Evolutionary conservation across 2,888 invertebrate species (phyloP), one percentile per base, ranked within the genome.

Genomic region (Amblyjoppa proteus): DNA sequence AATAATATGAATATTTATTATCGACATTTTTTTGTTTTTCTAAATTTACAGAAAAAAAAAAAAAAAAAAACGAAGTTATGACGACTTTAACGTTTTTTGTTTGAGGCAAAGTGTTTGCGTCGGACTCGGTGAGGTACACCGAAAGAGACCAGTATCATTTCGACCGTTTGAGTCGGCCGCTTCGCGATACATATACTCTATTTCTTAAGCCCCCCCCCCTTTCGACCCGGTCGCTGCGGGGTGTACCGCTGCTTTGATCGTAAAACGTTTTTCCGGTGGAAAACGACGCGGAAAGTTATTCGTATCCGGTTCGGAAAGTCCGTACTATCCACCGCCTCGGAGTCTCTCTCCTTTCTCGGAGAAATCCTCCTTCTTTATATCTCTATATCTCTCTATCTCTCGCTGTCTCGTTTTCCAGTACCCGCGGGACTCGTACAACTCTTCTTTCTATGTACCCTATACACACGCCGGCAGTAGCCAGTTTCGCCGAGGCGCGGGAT

Each of bases 201-300:
- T 56, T 56, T 56, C 56, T 56, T 25, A 25, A 20, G 20, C 28
- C 58, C 11, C 9, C 4, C 58, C 11, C 28, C 58, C 11, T 20
- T 9, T 20, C 20, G 25, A 58, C 13, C 45, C 13, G 58, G 58
- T 25, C 25, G 25, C 25, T 11, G 25, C 25, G 58, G 58, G 58
- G 25, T 13, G 34, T 76, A 34, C 56, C 38, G 66, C 16, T 70
- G 76, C 83, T 83, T 85, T 80, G 83, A 85, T 85, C 85, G 83
- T 85, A 85, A 83, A 85, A 85, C 83, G 85, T 85, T 85, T 85
- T 83, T 85, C 85, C 85, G 85, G 83, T 80, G 61, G 73, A 74
- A 80, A 83, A 83, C 73, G 80, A 69, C 79, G 79, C 82, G 69
- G 76, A 85, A 85, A 85, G 78, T 85, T 85, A 85, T 85, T 85